A percentile compares a stretch with the other conserved stretches of the same genome.
phyloP scores from a whole-genome alignment of 2,888 invertebrate species.

The Periphyllus acericola region DNA sequence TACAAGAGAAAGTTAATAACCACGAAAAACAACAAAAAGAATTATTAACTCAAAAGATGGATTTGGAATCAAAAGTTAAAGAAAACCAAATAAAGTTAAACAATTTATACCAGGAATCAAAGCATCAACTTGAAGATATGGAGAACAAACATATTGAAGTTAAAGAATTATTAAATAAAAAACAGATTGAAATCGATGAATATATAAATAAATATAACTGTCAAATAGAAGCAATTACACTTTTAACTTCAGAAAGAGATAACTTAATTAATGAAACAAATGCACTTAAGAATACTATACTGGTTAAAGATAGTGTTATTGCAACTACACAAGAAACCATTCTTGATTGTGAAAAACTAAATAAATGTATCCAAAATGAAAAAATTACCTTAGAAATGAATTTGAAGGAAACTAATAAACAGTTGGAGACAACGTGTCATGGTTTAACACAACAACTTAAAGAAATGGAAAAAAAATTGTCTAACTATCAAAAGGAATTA shows the following conservation, averaged over 20 bases:
- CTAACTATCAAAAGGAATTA: not conserved
- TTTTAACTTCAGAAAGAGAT: slow-evolving; percentile 39
- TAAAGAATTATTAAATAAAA: slow-evolving; percentile 12
- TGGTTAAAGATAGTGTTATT: slow-evolving; percentile 8
- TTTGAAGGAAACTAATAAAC: not conserved
- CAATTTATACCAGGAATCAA: not conserved
- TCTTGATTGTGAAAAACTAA: slow-evolving; percentile 19
- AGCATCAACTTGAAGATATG: not conserved
- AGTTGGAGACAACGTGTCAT: not conserved
- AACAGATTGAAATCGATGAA: slow-evolving; percentile 18
- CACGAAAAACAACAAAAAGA: slow-evolving; percentile 21
- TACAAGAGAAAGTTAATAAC: not conserved
- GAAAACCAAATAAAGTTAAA: not conserved
- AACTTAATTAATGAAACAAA: slow-evolving; percentile 31
- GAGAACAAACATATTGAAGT: not conserved
- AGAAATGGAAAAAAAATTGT: slow-evolving; percentile 1
- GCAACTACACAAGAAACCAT: slow-evolving; percentile 30
- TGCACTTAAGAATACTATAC: slow-evolving; percentile 1
- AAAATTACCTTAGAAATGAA: slow-evolving; percentile 9
- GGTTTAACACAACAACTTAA: slow-evolving; percentile 6
- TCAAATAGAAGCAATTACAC: not conserved
- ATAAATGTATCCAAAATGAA: not conserved
- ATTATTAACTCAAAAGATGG: not conserved
- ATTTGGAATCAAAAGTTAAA: slow-evolving; percentile 30
- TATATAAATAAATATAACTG: not conserved